Base-by-base conservation (phyloP, 2,797 vertebrate species). In the Megalops cyprinoides region DNA sequence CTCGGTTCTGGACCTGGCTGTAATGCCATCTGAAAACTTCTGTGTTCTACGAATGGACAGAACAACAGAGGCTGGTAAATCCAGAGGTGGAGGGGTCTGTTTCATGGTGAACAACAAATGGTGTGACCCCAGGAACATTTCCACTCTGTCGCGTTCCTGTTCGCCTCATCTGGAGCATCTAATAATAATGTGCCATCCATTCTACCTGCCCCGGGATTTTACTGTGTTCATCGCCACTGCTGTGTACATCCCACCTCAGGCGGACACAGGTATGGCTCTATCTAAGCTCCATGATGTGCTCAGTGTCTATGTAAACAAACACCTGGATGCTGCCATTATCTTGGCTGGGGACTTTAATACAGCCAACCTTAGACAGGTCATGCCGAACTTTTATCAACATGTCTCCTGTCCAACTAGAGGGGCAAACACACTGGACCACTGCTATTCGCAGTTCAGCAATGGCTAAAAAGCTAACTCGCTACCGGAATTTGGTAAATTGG, bases 401-500 rank as follows among this genome's bases (percentile, higher is more conserved):
- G 44, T 75, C 8, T 44, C 73, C 73, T 76, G n/a, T 48, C 14
- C 51, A n/a, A 56, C 18, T 0, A 46, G 25, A 60, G 49, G 31
- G 9, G 42, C 4, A 28, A 69, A 51, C 9, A 49, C 44, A 51
- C 44, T 67, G 14, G 25, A 79, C 15, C 78, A 79, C 31, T 79
- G 46, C 58, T 79, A 79, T 7, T 31, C 62, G 34, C 78, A 12
- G 10, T 69, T 67, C 28, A 79, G 49, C 28, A 18, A 69, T 23
- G 46, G 6, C n/a, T 79, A 51, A 25, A 79, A 67, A 18, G n/a
- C 62, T 79, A 4, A 25, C 18, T 39, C 65, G 39, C n/a, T n/a
- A 20, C 76, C 76, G 34, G n/a, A 78, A 37, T 79, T 79, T 55
- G 78, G 62, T 20, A 79, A 79, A 71, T 79, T 46, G n/a, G 48